Evolutionary conservation across 2,113 vertebrate species (phyloP).

Genomic region (Rhipidura dahli): DNA sequence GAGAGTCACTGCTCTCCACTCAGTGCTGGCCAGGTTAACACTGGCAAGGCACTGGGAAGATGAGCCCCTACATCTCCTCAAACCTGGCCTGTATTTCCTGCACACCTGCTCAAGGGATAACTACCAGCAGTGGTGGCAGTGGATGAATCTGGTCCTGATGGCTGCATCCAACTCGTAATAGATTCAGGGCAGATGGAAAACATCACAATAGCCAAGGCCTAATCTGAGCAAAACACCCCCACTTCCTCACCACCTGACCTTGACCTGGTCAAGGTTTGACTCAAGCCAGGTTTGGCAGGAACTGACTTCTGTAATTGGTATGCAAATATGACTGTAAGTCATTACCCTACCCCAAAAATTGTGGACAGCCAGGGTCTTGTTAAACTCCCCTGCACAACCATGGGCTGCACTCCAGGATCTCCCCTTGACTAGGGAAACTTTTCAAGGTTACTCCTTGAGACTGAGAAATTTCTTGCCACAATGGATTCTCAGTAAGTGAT

Average conservation of each 20-base stretch:
- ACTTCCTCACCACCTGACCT: background rate
- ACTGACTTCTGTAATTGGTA: background rate
- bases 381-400: fast-evolving
- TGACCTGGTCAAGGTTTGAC: background rate
- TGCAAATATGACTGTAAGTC: background rate
- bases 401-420: background rate
- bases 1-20: background rate
- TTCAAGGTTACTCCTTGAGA: background rate
- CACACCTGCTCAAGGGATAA: background rate
- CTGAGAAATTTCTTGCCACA: background rate
- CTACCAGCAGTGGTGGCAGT: too few relatives aligned
- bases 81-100: background rate
- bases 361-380: background rate
- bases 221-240: background rate
- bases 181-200: background rate
- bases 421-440: background rate
- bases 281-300: background rate
- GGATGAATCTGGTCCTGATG: background rate
- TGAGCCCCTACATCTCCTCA: background rate
- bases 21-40: background rate
- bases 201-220: background rate
- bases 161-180: too few relatives aligned
- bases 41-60: background rate
- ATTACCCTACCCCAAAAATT: background rate
- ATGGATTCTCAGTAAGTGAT: background rate